Evolutionary conservation across 2,113 vertebrate species (phyloP), one percentile per base, ranked within the genome.

Genomic region (Myotis davidii): DNA sequence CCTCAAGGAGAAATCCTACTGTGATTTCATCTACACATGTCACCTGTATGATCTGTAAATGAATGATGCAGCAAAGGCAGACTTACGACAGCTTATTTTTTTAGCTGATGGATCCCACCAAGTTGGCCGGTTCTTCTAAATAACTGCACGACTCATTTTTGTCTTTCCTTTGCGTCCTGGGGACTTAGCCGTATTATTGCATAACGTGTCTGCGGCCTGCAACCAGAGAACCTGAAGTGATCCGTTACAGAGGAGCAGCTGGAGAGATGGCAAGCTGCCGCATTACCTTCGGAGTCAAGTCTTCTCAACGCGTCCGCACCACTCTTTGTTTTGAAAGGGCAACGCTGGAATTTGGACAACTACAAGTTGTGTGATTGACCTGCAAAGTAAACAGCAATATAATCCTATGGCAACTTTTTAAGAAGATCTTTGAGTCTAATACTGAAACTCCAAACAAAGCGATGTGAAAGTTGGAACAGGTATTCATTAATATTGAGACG

Each of bases 401-500:
- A 61, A 64, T 14, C 34, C 59, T 17, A 42, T 2, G 17, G 59
- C 27, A 82, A 77, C 39, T 93, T 90, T 93, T 25, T 5, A 37
- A 85, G 27, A 39, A 81, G 42, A 39, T 42, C 45, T 65, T 39
- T 11, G 45, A 54, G 13, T 52, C 59, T 85, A 9, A 61, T 18
- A 29, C 3, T 12, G 25, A 84, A 87, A 42, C 73, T 18, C 17
- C 70, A 59, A 74, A 79, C n/a, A 76, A 59, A 86, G 52, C 9
- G 27, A 17, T 12, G 27, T 37, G 69, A 52, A 73, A 95, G 50
- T 64, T 52, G 50, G 86, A 84, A 52, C 4, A 9, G 9, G 8
- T 9, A 42, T n/a, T 93, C 92, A 90, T 96, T 96, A 95, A 86
- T 74, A 77, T 50, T 81, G 88, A 95, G 88, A 86, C 4, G 50